Conservation (phyloP, 2,113 vertebrate species). For the Equus quagga region DNA sequence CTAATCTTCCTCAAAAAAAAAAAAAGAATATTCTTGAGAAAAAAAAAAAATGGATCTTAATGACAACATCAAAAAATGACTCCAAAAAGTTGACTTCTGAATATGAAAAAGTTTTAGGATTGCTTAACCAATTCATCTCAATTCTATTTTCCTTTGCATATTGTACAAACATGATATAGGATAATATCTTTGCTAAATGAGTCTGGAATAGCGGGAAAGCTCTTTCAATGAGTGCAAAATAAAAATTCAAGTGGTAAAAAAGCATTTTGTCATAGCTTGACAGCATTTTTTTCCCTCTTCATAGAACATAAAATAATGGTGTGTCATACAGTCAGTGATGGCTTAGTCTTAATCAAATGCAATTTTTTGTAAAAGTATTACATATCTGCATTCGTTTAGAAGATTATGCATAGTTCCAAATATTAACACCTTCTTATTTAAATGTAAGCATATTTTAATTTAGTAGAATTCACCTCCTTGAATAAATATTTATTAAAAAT, state of each 20-base stretch:
- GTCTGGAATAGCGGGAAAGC: background rate
- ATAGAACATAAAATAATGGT: background rate
- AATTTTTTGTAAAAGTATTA: slow-evolving; percentile 39
- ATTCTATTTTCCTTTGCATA: background rate
- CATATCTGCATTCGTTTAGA: background rate
- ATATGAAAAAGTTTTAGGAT: background rate
- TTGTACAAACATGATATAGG: background rate
- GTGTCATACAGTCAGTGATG: background rate
- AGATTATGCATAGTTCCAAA: background rate
- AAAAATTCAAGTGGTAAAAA: slow-evolving; percentile 4
- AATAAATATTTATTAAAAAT: background rate
- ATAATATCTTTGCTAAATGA: background rate
- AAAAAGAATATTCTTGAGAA: background rate
- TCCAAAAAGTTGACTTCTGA: background rate
- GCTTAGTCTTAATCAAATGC: slow-evolving; percentile 15
- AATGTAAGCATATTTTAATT: background rate
- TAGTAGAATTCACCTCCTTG: background rate
- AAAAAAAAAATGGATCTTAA: background rate
- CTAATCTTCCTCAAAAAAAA: too few relatives aligned
- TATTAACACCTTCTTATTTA: background rate
- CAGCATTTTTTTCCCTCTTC: background rate
- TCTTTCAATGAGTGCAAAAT: background rate
- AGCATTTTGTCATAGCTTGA: background rate
- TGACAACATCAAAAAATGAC: background rate
- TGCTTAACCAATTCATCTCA: background rate